Conservation (phyloP, 2,113 vertebrate species). For the Speoplatyrhinus poulsoni region DNA sequence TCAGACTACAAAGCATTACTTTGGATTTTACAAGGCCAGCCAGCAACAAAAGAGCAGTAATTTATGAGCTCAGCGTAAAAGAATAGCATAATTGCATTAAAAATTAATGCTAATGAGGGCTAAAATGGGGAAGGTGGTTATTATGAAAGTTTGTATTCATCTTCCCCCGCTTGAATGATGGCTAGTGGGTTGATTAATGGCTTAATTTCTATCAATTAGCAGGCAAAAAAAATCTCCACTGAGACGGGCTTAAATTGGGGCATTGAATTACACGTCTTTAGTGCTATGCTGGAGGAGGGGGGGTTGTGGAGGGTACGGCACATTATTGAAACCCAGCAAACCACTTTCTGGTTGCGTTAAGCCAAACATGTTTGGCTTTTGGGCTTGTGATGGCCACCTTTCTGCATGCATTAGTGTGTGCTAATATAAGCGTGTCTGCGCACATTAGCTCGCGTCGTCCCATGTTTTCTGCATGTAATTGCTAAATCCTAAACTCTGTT, state of each 20-base stretch:
- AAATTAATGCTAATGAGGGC: constrained; percentile 99
- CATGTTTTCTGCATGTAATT: neutral
- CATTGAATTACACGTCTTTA: constrained; percentile 96
- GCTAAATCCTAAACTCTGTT: neutral
- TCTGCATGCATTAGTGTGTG: constrained; percentile 1
- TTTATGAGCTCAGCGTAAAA: constrained; percentile 99
- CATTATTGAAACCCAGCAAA: constrained; percentile 68
- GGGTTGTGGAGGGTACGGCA: constrained; percentile 52
- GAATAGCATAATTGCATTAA: constrained; percentile 99
- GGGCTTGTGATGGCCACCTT: constrained; percentile 2
- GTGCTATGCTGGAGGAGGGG: constrained; percentile 71
- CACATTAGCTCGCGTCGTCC: constrained; percentile 3
- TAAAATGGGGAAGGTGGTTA: constrained; percentile 99
- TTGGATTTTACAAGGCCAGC: constrained; percentile 99
- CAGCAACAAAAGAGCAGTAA: constrained; percentile 99
- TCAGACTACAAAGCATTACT: constrained; percentile 99
- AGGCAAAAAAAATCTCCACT: constrained; percentile 90
- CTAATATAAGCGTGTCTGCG: neutral
- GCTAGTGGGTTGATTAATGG: constrained; percentile 99
- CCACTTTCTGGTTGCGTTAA: constrained; percentile 43
- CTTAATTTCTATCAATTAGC: constrained; percentile 99
- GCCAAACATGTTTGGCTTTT: neutral
- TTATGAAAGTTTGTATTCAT: constrained; percentile 99
- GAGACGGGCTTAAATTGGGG: constrained; percentile 96
- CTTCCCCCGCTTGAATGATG: constrained; percentile 97